Base-by-base conservation (phyloP, 2,888 invertebrate genomes). In the Pseudoips prasinana region DNA sequence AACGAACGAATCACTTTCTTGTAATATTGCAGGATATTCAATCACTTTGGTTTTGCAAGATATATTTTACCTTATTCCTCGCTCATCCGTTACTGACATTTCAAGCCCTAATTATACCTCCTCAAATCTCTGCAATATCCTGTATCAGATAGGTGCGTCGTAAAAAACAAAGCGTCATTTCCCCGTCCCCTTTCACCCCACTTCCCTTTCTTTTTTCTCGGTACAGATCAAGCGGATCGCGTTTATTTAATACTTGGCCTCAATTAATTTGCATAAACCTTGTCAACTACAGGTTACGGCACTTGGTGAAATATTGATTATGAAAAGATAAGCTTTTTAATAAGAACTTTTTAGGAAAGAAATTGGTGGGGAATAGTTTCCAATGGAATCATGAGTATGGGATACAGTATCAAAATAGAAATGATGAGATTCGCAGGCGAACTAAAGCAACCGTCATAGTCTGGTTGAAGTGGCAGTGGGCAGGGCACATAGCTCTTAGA, bases 221-320 rank as follows among this genome's bases (percentile, higher is more conserved):
- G 48, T 63, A 53, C 67, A 64, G 67, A 69, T 73, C 72, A 67
- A 65, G 65, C 62, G 60, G 56, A 64, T 60, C 66, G 59, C 61
- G 59, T 55, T 70, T 69, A 64, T 73, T 73, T 68, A 58, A 63
- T 68, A 61, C 64, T 71, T 69, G 58, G 58, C 68, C 66, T 63
- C 73, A 64, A 74, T 73, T 69, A 70, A 75, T 75, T 73, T 75
- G 60, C 76, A 76, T 75, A 75, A 74, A 69, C 70, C 71, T 70
- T 73, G 75, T 74, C 76, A 76, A 58, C 45, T 53, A 61, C 74
- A 74, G 73, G 62, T 48, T 43, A 39, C 46, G 51, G 38, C 49
- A 54, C 50, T 57, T 41, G 23, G 31, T 39, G 33, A 44, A 55
- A 54, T 57, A 57, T 55, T 29, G 17, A 48, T 31, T 49, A n/a